Evolutionary conservation across 2,113 vertebrate genomes (phyloP).

Genomic region (Nothocercus julius): DNA sequence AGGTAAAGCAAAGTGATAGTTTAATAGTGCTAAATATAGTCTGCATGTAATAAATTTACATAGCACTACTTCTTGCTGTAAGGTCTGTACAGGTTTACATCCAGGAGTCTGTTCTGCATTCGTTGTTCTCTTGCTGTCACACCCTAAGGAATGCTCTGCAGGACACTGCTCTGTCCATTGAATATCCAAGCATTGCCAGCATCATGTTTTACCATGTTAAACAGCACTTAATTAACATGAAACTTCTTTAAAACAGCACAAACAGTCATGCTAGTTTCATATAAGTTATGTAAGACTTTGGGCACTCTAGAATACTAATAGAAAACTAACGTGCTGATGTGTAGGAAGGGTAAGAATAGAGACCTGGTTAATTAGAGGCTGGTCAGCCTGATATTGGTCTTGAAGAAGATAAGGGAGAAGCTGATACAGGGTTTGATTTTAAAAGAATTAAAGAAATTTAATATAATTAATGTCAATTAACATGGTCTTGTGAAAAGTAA

Average conservation of each 20-base stretch:
- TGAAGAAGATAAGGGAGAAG: not conserved
- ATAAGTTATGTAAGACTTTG: not conserved
- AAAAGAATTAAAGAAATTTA: not conserved
- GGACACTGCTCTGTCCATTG: rapidly evolving
- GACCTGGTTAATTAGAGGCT: not conserved
- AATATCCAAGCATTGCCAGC: not conserved
- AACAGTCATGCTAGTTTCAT: not conserved
- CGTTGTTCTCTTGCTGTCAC: not conserved
- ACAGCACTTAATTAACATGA: not conserved
- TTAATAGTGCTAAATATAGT: not conserved
- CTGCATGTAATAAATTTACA: not conserved
- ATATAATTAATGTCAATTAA: slow-evolving; percentile 9
- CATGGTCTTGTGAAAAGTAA: not conserved
- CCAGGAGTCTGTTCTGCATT: not conserved
- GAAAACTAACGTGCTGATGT: not conserved
- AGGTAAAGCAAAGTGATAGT: not conserved
- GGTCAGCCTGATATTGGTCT: not conserved
- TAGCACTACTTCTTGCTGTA: not conserved
- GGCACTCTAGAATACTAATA: not conserved
- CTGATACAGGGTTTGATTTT: not conserved
- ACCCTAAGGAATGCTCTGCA: not conserved
- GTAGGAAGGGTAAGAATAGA: not conserved
- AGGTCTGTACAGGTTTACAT: rapidly evolving
- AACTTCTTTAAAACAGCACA: not conserved
- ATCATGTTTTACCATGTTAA: not conserved